These are phyloP conservation scores for Benitochromis conjunctus DNA, from an alignment of 2,113 vertebrate species.

Conservation along the genomic window DNA sequence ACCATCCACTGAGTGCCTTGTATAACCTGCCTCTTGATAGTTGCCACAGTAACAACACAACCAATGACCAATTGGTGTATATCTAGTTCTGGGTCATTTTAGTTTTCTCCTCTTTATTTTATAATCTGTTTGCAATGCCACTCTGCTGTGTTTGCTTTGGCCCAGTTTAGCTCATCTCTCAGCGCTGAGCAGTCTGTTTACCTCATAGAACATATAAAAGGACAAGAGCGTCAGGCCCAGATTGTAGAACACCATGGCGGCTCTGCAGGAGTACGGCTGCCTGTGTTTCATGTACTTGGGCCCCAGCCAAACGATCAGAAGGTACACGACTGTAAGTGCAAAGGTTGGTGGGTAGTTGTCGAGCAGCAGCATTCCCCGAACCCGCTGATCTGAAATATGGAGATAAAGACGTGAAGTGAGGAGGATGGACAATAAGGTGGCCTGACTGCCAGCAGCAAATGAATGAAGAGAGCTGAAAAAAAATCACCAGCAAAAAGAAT, in stretches of 20 bases:
- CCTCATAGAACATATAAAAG: constrained; percentile 95
- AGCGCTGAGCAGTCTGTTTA: constrained; percentile 58
- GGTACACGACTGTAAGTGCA: constrained; percentile 83
- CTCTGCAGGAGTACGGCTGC: constrained; percentile 82
- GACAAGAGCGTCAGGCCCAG: constrained; percentile 88
- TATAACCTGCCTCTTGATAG: not conserved
- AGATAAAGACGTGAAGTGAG: not conserved
- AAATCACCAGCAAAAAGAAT: not conserved
- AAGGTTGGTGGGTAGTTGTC: constrained; percentile 90
- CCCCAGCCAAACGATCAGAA: constrained; percentile 91
- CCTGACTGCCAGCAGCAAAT: not conserved
- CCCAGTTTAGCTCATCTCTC: not conserved
- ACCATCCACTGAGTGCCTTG: not conserved
- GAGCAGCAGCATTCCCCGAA: constrained; percentile 91
- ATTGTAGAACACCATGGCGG: constrained; percentile 89
- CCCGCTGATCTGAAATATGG: constrained; percentile 84
- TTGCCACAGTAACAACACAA: not conserved
- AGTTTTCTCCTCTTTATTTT: not conserved
- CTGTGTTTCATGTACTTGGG: constrained; percentile 92
- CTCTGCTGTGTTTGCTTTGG: not conserved
- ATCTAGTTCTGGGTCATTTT: not conserved
- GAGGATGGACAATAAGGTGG: not conserved
- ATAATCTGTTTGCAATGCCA: not conserved
- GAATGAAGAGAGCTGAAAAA: not conserved
- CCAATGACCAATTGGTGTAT: not conserved